Evolutionary conservation across 2,888 invertebrate genomes (phyloP), one percentile per base, ranked within the genome.

Genomic region (Phalera bucephala): DNA sequence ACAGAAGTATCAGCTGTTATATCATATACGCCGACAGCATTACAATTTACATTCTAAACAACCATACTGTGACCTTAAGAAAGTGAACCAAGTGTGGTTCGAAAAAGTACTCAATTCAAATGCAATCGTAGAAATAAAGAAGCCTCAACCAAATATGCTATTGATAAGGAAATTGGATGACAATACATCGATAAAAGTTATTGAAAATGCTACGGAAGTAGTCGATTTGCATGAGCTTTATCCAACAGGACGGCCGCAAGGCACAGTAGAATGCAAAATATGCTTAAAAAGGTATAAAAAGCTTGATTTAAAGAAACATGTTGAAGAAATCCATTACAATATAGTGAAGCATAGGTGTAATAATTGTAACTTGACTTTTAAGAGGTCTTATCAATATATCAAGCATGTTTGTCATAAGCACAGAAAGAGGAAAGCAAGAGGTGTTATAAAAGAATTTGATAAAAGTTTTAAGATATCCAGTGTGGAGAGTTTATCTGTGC

Each of bases 331-430:
- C 0, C 63, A 63, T 33, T 39, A 36, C 3, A 44, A 51, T 3
- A 32, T 44, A 17, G 12, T 20, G 0, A 60, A 53, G 13, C 48
- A 55, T n/a, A 36, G 25, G 9, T 63, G 63, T 13, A 58, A 55
- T 11, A 60, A 55, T 27, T 63, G 63, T 25, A 45, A 51, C 21
- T 39, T 40, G 28, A 36, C 32, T 0, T 63, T 59, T 22, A 63
- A 60, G 9, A 33, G 58, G 3, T 42, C 50, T 0, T 55, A 58
- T 37, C 28, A 45, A 5, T 63, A 35, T 38, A 15, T 60, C 3
- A 46, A 47, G 11, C 63, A 56, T 19, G 22, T 20, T 1, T 45
- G 45, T 14, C 5, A 15, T 7, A 33, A 31, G 9, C 21, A 34
- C 29, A 31, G 33, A 17, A 17, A 8, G 5, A 3, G 25, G 12